These are phyloP conservation scores for Rhabdornis inornatus DNA, from an alignment of 2,113 vertebrate species.

Conservation along the genomic window DNA sequence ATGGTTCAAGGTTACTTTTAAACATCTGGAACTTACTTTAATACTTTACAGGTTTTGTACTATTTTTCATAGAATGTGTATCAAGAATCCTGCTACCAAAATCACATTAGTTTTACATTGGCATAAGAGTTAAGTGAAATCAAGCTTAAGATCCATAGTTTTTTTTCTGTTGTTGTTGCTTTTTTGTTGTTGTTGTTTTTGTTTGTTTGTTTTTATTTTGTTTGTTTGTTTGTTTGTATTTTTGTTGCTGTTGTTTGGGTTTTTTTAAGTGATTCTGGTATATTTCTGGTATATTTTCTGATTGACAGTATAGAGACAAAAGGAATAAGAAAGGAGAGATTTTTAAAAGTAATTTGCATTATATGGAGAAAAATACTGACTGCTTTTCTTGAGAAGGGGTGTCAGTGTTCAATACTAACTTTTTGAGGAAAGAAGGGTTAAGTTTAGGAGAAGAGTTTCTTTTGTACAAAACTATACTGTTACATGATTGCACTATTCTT, in stretches of 20 bases:
- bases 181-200: background rate
- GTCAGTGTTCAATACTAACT: background rate
- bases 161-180: background rate
- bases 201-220: background rate
- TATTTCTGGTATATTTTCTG: background rate
- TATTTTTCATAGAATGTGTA: background rate
- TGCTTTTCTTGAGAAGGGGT: background rate
- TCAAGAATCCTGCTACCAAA: background rate
- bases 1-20: background rate
- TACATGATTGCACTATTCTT: conserved; percentile 12
- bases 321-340: background rate
- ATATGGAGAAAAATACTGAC: background rate
- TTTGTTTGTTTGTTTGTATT: background rate
- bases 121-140: background rate
- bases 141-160: background rate
- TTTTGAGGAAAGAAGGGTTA: background rate
- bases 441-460: background rate
- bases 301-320: background rate
- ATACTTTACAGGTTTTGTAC: background rate
- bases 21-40: background rate
- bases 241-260: background rate
- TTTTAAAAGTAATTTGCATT: background rate
- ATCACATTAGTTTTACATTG: background rate
- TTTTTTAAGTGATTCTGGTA: background rate
- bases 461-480: background rate